phyloP scores from a whole-genome alignment of 2,888 invertebrate genomes.

The Phlogophora meticulosa region DNA sequence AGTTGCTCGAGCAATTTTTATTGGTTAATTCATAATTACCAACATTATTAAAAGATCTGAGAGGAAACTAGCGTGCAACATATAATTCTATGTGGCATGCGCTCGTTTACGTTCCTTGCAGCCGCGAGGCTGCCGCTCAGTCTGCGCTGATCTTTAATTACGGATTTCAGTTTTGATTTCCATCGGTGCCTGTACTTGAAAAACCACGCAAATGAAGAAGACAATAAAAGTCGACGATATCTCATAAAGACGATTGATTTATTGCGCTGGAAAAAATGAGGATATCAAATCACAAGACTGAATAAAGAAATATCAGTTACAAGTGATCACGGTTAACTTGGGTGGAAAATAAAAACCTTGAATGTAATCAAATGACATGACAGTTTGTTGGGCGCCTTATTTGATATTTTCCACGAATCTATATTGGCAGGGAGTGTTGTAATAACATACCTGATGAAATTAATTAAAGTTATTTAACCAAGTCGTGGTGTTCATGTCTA shows the following conservation, averaged over 20 bases:
- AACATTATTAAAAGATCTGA: too few species aligned
- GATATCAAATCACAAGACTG: constrained; percentile 37
- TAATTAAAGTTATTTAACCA: too few species aligned
- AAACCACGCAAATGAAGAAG: constrained; percentile 12
- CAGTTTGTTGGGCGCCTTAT: constrained; percentile 11
- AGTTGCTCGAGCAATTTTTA: too few species aligned
- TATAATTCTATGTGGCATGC: too few species aligned
- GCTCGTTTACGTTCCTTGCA: too few species aligned
- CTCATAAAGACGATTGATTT: constrained; percentile 33
- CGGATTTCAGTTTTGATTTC: constrained; percentile 45
- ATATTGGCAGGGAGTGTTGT: background rate
- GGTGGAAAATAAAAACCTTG: constrained; percentile 26
- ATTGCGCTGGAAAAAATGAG: constrained; percentile 39
- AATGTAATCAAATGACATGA: constrained; percentile 19
- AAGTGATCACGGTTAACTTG: constrained; percentile 23
- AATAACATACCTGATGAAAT: constrained; percentile 7
- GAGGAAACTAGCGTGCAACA: too few species aligned
- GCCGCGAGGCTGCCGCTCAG: too few species aligned
- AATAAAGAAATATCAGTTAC: constrained; percentile 40
- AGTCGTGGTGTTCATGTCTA: constrained; percentile 10
- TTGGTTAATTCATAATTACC: too few species aligned
- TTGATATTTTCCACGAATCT: constrained; percentile 20
- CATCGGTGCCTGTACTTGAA: constrained; percentile 12
- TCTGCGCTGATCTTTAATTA: constrained; percentile 1
- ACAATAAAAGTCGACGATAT: constrained; percentile 36